Evolutionary conservation across 2,888 invertebrate species (phyloP).

Genomic region (Aricia artaxerxes): DNA sequence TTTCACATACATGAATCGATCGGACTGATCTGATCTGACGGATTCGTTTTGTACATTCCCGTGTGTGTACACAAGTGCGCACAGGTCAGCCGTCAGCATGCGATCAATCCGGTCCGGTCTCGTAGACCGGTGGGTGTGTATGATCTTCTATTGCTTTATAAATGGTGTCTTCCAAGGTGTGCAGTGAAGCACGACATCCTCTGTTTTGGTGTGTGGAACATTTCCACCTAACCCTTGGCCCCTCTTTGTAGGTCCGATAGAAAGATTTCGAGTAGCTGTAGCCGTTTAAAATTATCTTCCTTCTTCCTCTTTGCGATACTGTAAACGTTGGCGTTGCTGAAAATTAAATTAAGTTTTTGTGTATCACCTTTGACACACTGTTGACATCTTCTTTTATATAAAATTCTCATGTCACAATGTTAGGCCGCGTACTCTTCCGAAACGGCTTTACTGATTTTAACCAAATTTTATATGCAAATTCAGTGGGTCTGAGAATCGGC

Average conservation of each 20-base stretch:
- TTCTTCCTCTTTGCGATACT: neutral
- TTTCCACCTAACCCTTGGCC: slow-evolving; percentile 42
- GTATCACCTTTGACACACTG: too few relatives aligned
- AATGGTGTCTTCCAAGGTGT: slow-evolving; percentile 34
- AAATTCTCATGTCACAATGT: too few relatives aligned
- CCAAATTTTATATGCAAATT: too few relatives aligned
- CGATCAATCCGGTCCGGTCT: neutral
- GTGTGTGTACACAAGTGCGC: too few relatives aligned
- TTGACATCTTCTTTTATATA: too few relatives aligned
- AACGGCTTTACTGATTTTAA: too few relatives aligned
- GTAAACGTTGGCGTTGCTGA: neutral
- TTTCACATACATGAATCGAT: neutral
- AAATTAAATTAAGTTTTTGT: too few relatives aligned
- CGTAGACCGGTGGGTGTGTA: slow-evolving; percentile 10
- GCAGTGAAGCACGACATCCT: slow-evolving; percentile 44
- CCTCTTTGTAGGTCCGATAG: neutral
- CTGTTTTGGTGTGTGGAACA: slow-evolving; percentile 46
- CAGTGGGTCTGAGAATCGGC: too few relatives aligned
- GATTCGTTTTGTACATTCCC: too few relatives aligned
- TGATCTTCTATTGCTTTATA: slow-evolving; percentile 21
- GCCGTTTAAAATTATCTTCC: neutral
- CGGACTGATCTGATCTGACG: neutral
- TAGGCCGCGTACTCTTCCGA: too few relatives aligned
- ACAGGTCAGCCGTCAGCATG: too few relatives aligned
- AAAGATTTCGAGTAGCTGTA: slow-evolving; percentile 32